phyloP scores from a whole-genome alignment of 2,113 vertebrate genomes.

The Bothrops jararaca region DNA sequence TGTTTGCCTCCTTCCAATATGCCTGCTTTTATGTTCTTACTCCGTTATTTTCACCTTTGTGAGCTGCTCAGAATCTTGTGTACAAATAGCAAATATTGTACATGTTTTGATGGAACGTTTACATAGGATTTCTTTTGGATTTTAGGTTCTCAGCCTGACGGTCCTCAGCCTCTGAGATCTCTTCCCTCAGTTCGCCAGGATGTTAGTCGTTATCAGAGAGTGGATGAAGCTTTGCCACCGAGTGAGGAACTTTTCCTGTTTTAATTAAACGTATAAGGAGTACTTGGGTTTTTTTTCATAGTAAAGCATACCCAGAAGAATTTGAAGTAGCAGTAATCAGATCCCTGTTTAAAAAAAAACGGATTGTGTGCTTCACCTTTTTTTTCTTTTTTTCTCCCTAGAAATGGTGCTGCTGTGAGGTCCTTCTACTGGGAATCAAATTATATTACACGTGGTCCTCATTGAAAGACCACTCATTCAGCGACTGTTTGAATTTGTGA shows the following conservation, averaged over 20 bases:
- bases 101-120: background rate
- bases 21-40: background rate
- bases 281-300: background rate
- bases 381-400: background rate
- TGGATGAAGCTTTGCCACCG: constrained; percentile 97
- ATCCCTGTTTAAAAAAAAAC: background rate
- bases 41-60: background rate
- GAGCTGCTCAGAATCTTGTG: background rate
- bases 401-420: background rate
- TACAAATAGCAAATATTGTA: background rate
- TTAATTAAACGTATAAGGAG: background rate
- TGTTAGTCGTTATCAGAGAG: constrained; percentile 93
- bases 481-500: background rate
- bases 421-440: background rate
- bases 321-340: background rate
- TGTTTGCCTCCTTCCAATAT: background rate
- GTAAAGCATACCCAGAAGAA: background rate
- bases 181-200: constrained; percentile 94
- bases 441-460: background rate
- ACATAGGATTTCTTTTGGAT: constrained; percentile 29
- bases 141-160: constrained; percentile 81
- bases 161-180: constrained; percentile 83
- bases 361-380: background rate
- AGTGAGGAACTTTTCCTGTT: constrained; percentile 77
- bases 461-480: background rate